These are phyloP conservation scores for Xylophagus ater DNA, from an alignment of 2,888 invertebrate species.

Conservation along the genomic window DNA sequence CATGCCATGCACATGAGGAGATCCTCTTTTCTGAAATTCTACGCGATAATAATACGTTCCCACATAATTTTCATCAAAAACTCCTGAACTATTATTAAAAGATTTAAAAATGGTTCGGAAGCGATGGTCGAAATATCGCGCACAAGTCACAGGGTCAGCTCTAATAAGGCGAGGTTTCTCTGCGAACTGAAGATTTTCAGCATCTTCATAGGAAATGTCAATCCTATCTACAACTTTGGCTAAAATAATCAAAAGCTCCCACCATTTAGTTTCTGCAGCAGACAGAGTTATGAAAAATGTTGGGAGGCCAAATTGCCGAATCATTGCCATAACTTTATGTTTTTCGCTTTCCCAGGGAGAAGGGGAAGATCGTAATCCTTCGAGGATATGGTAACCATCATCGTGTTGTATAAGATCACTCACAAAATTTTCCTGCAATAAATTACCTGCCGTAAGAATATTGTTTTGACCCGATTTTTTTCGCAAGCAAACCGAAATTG, in stretches of 20 bases:
- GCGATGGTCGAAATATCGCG: slow-evolving; percentile 10
- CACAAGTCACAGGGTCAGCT: slow-evolving; percentile 22
- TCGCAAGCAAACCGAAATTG: slow-evolving; percentile 16
- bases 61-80: slow-evolving; percentile 14
- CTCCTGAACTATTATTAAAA: slow-evolving; percentile 6
- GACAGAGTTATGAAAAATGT: slow-evolving; percentile 10
- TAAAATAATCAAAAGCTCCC: slow-evolving; percentile 16
- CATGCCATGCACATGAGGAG: slow-evolving; percentile 16
- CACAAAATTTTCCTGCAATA: slow-evolving; percentile 16
- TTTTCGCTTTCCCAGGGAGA: slow-evolving; percentile 22
- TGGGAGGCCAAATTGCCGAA: slow-evolving; percentile 7
- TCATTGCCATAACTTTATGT: slow-evolving; percentile 14
- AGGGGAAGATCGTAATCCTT: slow-evolving; percentile 17
- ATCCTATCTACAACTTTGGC: slow-evolving; percentile 3
- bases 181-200: slow-evolving; percentile 9
- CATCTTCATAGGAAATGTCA: slow-evolving; percentile 14
- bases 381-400: slow-evolving; percentile 17
- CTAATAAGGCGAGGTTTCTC: slow-evolving; percentile 20
- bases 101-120: slow-evolving; percentile 4
- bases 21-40: slow-evolving; percentile 22
- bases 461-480: slow-evolving; percentile 18
- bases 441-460: slow-evolving; percentile 15
- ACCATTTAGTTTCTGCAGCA: slow-evolving; percentile 17
- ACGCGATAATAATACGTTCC: slow-evolving; percentile 17
- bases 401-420: slow-evolving; percentile 17